Evolutionary conservation across 2,888 invertebrate species (phyloP).

Genomic region (Hypomecis punctinalis): DNA sequence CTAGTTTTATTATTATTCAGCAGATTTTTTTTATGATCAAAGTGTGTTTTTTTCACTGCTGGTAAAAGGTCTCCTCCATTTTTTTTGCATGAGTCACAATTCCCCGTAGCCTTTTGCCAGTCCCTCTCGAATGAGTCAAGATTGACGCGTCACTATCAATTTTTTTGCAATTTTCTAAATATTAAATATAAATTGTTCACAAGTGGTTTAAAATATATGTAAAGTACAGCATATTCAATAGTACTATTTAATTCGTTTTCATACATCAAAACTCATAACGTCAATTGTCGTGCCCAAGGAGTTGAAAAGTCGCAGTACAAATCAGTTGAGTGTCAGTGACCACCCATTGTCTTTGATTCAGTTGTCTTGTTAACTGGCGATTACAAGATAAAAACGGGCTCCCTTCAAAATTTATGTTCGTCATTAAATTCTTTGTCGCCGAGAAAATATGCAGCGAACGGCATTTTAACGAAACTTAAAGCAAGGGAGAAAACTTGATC

Average conservation of each 20-base stretch:
- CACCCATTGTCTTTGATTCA: slow-evolving; percentile 75
- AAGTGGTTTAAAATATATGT: no score
- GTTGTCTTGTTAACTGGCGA: slow-evolving; percentile 70
- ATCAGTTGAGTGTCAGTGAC: slow-evolving; percentile 65
- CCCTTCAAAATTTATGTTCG: slow-evolving; percentile 70
- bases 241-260: not conserved
- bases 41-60: no score
- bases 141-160: no score
- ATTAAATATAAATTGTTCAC: no score
- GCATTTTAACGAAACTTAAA: slow-evolving; percentile 78
- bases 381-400: slow-evolving; percentile 59
- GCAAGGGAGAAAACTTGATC: slow-evolving; percentile 52
- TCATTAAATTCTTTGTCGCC: slow-evolving; percentile 67
- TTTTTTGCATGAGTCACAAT: no score
- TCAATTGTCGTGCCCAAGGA: not conserved
- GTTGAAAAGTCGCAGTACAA: slow-evolving; percentile 51
- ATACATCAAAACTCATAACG: not conserved
- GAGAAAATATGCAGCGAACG: slow-evolving; percentile 51
- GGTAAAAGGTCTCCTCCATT: no score
- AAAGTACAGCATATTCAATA: no score
- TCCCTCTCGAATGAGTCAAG: no score
- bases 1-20: no score
- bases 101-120: no score
- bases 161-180: no score
- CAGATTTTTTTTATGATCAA: no score